phyloP scores from a whole-genome alignment of 2,113 vertebrate genomes.

The Laticauda colubrina region DNA sequence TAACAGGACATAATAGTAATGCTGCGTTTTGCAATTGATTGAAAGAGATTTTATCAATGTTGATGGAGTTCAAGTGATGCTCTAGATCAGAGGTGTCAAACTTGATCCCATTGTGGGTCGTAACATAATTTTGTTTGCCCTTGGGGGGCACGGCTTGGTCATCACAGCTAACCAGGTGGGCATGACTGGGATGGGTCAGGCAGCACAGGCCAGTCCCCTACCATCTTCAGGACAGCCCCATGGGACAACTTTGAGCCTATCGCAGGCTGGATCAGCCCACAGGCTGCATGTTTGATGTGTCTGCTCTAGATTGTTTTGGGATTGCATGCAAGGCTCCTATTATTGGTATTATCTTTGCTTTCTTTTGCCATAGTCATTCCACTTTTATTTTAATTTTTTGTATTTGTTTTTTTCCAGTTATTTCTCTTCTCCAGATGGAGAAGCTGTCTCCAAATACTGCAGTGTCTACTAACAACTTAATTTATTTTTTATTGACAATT shows the following conservation, averaged over 20 bases:
- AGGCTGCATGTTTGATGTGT: too few relatives aligned
- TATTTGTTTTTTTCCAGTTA: background rate
- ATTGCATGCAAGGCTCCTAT: background rate
- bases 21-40: background rate
- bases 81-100: background rate
- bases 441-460: background rate
- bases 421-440: background rate
- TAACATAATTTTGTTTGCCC: too few relatives aligned
- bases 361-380: background rate
- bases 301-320: background rate
- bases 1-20: background rate
- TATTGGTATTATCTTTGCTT: background rate
- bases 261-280: too few relatives aligned
- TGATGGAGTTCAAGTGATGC: background rate
- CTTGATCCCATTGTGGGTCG: too few relatives aligned
- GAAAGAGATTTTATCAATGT: background rate
- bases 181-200: too few relatives aligned
- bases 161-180: too few relatives aligned
- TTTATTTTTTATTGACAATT: background rate
- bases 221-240: too few relatives aligned
- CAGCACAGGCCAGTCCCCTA: too few relatives aligned
- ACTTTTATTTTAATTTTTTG: background rate
- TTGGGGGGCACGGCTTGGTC: too few relatives aligned
- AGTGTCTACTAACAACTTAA: background rate
- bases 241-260: too few relatives aligned